Conservation (phyloP, 1,140 invertebrate species). For the Latrodectus geometricus region DNA sequence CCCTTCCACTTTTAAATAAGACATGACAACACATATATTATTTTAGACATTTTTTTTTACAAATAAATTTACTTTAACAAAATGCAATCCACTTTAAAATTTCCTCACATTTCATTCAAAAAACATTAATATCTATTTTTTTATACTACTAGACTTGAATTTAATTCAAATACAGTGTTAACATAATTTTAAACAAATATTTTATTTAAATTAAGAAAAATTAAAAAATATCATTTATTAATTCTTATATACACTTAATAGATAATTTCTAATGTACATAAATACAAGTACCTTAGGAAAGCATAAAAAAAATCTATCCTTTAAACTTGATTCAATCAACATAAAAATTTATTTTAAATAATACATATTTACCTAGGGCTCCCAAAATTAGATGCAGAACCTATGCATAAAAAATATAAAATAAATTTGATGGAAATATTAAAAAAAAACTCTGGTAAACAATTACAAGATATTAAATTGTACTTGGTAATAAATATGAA, state of each 20-base stretch:
- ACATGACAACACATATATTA: too few relatives aligned
- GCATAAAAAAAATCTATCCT: not conserved
- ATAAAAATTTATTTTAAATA: not conserved
- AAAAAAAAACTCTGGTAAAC: not conserved
- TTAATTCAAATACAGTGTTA: too few relatives aligned
- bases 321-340: not conserved
- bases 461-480: not conserved
- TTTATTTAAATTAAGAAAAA: too few relatives aligned
- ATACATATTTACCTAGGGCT: slow-evolving; percentile 5
- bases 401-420: not conserved
- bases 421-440: not conserved
- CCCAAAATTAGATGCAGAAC: slow-evolving; percentile 1
- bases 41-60: too few relatives aligned
- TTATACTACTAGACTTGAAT: too few relatives aligned
- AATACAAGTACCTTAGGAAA: not conserved
- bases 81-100: too few relatives aligned
- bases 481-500: not conserved
- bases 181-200: too few relatives aligned
- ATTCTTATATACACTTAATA: not conserved
- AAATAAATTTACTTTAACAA: too few relatives aligned
- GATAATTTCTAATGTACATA: not conserved
- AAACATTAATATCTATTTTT: too few relatives aligned
- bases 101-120: too few relatives aligned
- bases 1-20: too few relatives aligned
- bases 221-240: too few relatives aligned